phyloP scores from a whole-genome alignment of 64 coral and sea anemone species.

The Montipora efflorescens region DNA sequence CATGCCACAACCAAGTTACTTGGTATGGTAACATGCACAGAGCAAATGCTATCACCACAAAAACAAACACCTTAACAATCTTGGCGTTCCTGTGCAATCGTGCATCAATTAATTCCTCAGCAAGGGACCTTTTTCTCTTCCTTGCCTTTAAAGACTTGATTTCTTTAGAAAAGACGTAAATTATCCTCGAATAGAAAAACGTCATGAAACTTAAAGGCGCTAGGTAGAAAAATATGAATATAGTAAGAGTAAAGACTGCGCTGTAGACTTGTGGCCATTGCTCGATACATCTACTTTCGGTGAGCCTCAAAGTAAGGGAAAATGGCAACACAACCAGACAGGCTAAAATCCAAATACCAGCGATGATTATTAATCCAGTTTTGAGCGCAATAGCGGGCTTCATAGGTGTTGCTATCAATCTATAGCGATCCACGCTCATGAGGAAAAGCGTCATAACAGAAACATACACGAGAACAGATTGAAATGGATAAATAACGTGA shows the following conservation, averaged over 20 bases:
- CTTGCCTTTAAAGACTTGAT: slow-evolving; percentile 25
- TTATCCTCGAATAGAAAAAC: slow-evolving; percentile 61
- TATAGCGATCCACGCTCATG: slow-evolving; percentile 90
- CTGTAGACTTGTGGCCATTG: slow-evolving; percentile 50
- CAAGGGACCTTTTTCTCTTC: slow-evolving; percentile 4
- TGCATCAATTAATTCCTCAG: slow-evolving; percentile 12
- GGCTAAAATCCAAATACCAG: slow-evolving; percentile 68
- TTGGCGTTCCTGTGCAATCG: slow-evolving; percentile 60
- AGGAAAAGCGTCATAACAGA: slow-evolving; percentile 86
- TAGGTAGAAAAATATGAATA: slow-evolving; percentile 63
- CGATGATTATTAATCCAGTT: slow-evolving; percentile 59
- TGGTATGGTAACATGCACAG: slow-evolving; percentile 85
- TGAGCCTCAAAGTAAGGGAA: slow-evolving; percentile 45
- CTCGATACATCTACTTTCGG: slow-evolving; percentile 47
- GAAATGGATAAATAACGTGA: slow-evolving; percentile 88
- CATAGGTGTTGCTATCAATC: slow-evolving; percentile 86
- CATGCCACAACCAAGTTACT: slow-evolving; percentile 78
- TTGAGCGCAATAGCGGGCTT: slow-evolving; percentile 53
- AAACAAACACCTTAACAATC: slow-evolving; percentile 83
- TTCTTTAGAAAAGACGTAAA: slow-evolving; percentile 58
- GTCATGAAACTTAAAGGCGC: slow-evolving; percentile 71
- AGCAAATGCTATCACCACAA: slow-evolving; percentile 71
- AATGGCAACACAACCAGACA: slow-evolving; percentile 67
- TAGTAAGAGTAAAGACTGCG: slow-evolving; percentile 59
- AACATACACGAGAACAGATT: slow-evolving; percentile 80